phyloP scores from a whole-genome alignment of 2,888 invertebrate species.

The Miltochrista miniata region DNA sequence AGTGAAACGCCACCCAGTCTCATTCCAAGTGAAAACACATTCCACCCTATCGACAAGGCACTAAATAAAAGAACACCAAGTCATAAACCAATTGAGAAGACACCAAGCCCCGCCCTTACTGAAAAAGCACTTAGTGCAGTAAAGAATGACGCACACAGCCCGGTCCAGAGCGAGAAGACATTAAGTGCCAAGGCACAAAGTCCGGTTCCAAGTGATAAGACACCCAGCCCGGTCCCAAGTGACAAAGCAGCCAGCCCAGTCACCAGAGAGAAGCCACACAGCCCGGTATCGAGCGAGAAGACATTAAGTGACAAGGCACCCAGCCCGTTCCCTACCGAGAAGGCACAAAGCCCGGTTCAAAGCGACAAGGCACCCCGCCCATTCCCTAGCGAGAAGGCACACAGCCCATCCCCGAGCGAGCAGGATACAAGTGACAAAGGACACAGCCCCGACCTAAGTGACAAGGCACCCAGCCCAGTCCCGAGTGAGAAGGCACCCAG shows the following conservation, averaged over 20 bases:
- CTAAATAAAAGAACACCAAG: neutral
- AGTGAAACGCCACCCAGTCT: neutral
- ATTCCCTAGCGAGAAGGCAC: neutral
- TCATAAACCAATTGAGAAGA: slow-evolving; percentile 2
- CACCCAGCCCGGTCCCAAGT: neutral
- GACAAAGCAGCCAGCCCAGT: neutral
- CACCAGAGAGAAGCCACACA: neutral
- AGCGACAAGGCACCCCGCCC: neutral
- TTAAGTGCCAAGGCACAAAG: slow-evolving; percentile 4
- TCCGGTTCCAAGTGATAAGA: slow-evolving; percentile 2
- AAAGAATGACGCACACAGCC: slow-evolving; percentile 4
- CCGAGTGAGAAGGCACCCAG: neutral
- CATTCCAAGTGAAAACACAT: slow-evolving; percentile 2
- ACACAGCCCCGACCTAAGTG: neutral
- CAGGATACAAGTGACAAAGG: neutral
- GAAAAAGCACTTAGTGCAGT: slow-evolving; percentile 1
- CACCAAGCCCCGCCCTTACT: neutral
- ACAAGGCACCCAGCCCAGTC: slow-evolving; percentile 13
- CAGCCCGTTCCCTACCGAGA: slow-evolving; percentile 7
- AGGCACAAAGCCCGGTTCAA: slow-evolving; percentile 1
- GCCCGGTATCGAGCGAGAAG: neutral
- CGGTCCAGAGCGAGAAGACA: neutral
- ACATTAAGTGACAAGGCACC: neutral
- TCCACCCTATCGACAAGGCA: neutral
- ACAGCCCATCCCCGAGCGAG: neutral